phyloP scores from a whole-genome alignment of 2,797 vertebrate species.

The Pterois miles region DNA sequence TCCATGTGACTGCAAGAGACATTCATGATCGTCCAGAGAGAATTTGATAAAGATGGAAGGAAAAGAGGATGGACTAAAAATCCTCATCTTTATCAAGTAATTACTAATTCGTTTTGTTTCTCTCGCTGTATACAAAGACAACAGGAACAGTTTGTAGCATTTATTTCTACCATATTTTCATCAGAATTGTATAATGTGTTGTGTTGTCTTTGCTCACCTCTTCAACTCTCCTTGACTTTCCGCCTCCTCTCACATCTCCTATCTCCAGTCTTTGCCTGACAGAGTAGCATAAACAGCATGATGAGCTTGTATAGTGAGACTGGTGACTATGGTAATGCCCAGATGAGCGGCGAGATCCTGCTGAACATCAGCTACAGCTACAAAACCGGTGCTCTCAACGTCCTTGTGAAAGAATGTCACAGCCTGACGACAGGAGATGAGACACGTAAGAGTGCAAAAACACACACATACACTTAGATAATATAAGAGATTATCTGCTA shows the following conservation, averaged over 20 bases:
- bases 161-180: too few species aligned
- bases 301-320: constrained; percentile 97
- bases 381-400: constrained; percentile 93
- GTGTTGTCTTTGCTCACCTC: neutral
- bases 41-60: neutral
- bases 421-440: constrained; percentile 94
- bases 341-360: constrained; percentile 94
- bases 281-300: constrained; percentile 97
- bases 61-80: neutral
- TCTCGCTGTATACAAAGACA: too few species aligned
- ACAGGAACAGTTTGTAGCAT: too few species aligned
- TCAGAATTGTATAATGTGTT: neutral
- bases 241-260: neutral
- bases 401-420: constrained; percentile 93
- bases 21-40: neutral
- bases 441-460: constrained; percentile 86
- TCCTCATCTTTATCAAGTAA: too few species aligned
- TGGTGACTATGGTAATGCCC: constrained; percentile 94
- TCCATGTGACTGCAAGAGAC: constrained; percentile 5
- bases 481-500: neutral
- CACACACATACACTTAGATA: neutral
- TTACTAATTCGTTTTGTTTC: too few species aligned
- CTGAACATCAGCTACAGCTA: constrained; percentile 94
- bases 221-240: neutral
- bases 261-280: constrained; percentile 40